Conservation (phyloP, 2,797 vertebrate genomes). For the Huso huso region DNA sequence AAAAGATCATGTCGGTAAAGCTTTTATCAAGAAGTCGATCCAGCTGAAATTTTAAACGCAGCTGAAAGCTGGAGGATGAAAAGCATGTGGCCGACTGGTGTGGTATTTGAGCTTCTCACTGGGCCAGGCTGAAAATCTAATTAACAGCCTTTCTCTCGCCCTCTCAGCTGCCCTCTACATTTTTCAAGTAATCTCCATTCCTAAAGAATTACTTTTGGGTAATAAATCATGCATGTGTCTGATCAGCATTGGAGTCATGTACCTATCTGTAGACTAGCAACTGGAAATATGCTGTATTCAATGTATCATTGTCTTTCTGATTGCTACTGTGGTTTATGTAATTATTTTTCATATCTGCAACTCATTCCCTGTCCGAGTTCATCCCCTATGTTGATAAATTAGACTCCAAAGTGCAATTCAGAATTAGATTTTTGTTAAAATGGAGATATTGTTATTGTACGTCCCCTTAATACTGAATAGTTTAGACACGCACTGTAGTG, state of each 20-base stretch:
- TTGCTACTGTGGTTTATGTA: no score
- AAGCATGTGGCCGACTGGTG: neutral
- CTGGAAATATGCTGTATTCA: neutral
- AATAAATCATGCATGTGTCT: neutral
- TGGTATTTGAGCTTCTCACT: neutral
- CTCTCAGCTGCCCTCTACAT: neutral
- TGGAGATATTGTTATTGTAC: no score
- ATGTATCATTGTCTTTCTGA: no score
- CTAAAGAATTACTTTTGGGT: neutral
- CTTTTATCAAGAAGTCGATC: neutral
- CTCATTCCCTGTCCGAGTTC: no score
- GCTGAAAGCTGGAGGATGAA: neutral
- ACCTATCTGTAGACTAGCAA: neutral
- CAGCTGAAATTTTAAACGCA: neutral
- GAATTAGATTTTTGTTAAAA: no score
- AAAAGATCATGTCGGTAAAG: neutral
- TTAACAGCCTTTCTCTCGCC: neutral
- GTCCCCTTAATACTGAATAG: no score
- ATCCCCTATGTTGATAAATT: no score
- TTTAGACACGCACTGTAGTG: no score
- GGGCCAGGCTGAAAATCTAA: neutral
- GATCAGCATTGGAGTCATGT: neutral
- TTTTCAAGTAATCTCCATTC: neutral
- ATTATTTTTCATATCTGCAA: no score
- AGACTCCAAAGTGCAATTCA: no score